Evolutionary conservation across 2,888 invertebrate genomes (phyloP), one percentile per base, ranked within the genome.

Genomic region (Lasioglossum oenotherae): DNA sequence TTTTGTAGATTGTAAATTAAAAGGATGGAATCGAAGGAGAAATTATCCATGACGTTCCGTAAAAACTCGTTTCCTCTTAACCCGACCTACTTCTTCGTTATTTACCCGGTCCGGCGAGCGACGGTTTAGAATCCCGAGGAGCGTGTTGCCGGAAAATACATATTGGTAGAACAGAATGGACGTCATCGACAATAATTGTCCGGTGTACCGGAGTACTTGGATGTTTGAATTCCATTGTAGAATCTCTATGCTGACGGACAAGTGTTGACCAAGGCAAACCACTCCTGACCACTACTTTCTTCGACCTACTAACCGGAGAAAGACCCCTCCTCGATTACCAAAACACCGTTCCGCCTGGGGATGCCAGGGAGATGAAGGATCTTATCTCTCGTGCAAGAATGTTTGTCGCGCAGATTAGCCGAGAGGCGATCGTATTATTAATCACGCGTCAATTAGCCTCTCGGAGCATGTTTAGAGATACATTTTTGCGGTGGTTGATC

Each of bases 281-380:
- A 93, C 94, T 94, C 89, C 90, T 91, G 92, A 88, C 86, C 88
- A 92, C 93, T 92, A 94, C 94, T 94, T 94, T 94, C 94, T 94
- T 94, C 92, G 94, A 94, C 94, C 94, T 88, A 94, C 94, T 94
- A 93, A 94, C 92, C 92, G 91, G 94, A 94, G 94, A 94, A 94
- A 94, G 94, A 94, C 88, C 87, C 90, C 89, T 91, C 91, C 90
- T 89, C 88, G 86, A 91, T 89, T 89, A 88, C 92, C 93, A 89
- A 94, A 93, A 93, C 88, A 87, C 88, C 77, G 89, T 85, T 83
- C 81, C 79, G 75, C 87, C 87, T 80, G 86, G 80, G 86, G 78
- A 74, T 82, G 78, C 74, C 38, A 41, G 14, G 4, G 44, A 44
- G 44, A 44, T 44, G 14, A 44, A 35, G 64, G 27, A 79, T 74